Evolutionary conservation across 2,113 vertebrate genomes (phyloP), one percentile per base, ranked within the genome.

Genomic region (Athene cunicularia): DNA sequence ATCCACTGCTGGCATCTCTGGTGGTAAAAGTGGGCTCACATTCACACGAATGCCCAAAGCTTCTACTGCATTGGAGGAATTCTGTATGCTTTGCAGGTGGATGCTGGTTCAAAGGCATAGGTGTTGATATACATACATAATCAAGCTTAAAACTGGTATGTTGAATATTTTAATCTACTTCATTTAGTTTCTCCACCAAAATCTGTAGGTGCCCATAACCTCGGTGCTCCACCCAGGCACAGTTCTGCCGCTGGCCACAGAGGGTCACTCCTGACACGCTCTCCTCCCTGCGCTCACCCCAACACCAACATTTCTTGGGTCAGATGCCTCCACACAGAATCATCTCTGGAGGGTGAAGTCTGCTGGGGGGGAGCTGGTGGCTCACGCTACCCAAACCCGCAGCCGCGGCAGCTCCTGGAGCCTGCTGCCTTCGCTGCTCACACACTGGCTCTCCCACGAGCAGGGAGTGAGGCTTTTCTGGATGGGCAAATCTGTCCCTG

Each of bases 101-200:
- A 23, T 23, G n/a, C 52, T 45, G 41, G 67, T 41, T 79, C 52
- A 28, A n/a, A 64, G 59, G 45, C 13, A 12, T 4, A 47, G 55
- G 7, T 37, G 33, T 19, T 4, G 1, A 49, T 6, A 16, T 0
- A 15, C 14, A 3, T 20, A 7, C 24, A 58, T 53, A 41, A 60
- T 18, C 0, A 3, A 72, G 19, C 14, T 58, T 63, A 60, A 39
- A 41, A 14, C 23, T 9, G 32, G 3, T 28, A 19, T 5, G 5
- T 39, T 45, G 71, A 33, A 6, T 75, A 28, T n/a, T 68, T 70
- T 26, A 30, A 50, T 16, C 26, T 17, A 16, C 22, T 18, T 50
- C 12, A 15, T 14, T 23, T 18, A 28, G 35, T 33, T 33, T 43
- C n/a, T n/a, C 10, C 63, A 10, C 23, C n/a, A 26, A 21, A 22